Conservation (phyloP, 2,113 vertebrate species). For the Neolamprologus cancellatus region DNA sequence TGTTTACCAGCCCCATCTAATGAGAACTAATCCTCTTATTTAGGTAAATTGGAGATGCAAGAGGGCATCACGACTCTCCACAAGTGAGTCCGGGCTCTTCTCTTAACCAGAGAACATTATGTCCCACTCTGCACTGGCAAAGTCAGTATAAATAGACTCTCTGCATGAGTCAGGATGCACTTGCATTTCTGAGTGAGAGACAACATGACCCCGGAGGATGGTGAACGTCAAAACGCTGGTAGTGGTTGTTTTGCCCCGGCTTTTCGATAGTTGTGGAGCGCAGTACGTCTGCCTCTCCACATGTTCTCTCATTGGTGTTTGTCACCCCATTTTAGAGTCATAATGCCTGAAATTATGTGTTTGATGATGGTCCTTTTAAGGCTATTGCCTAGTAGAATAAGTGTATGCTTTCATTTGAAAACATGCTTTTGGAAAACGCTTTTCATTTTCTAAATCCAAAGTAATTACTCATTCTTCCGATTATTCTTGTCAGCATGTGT, state of each 20-base stretch:
- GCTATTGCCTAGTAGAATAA: background rate
- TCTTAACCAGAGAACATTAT: slow-evolving; percentile 23
- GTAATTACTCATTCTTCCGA: background rate
- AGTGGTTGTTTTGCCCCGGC: background rate
- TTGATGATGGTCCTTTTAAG: background rate
- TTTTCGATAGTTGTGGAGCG: background rate
- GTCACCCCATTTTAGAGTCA: background rate
- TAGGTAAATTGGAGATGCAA: background rate
- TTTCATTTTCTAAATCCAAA: slow-evolving; percentile 11
- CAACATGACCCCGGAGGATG: slow-evolving; percentile 10
- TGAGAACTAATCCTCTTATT: slow-evolving; percentile 2
- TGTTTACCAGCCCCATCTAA: background rate
- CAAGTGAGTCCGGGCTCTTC: background rate
- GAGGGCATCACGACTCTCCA: background rate
- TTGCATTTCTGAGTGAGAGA: slow-evolving; percentile 12
- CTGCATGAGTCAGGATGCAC: slow-evolving; percentile 34
- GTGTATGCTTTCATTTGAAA: background rate
- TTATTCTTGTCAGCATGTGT: background rate
- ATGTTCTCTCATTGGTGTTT: background rate
- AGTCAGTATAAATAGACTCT: slow-evolving; percentile 20
- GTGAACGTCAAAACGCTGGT: background rate
- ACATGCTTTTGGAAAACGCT: background rate
- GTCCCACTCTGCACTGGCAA: background rate
- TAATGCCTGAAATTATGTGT: background rate
- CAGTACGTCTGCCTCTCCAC: background rate